Base-by-base conservation (phyloP, 2,797 vertebrate genomes). In the Acanthurus tractus region DNA sequence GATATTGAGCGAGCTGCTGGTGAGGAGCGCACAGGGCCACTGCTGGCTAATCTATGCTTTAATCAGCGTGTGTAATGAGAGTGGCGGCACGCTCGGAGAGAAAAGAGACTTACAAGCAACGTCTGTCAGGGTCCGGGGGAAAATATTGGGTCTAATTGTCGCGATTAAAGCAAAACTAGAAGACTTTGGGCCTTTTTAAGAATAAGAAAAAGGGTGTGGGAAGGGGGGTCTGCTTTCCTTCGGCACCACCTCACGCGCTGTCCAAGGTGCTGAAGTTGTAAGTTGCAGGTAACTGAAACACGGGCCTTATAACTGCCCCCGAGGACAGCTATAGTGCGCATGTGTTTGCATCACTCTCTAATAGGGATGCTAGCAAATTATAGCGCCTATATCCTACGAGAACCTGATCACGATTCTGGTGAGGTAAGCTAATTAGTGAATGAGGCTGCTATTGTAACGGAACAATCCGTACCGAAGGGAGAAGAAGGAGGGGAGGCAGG, bases 41-140 rank as follows among this genome's bases (percentile, higher is more conserved):
- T 97, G 97, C 97, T 98, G 98, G 96, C 96, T 99, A 98, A 99
- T 99, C 98, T 99, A 96, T 95, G 97, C 97, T 99, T 98, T 99
- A 99, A 99, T 99, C 97, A 99, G 97, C 96, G 95, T 96, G 97
- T 97, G 97, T 99, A 99, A 99, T 97, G 96, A 99, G 97, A 99
- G 97, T 96, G 96, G 97, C 97, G 97, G 97, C 97, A 81, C 90
- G 88, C 92, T 96, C 97, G 92, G 96, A 96, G 97, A 98, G 97
- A 97, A 98, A 96, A 97, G 96, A 98, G 97, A 98, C 97, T 97
- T 98, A 98, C 97, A 99, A 97, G 97, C 95, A 97, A 97, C 97
- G 97, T 98, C 97, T 98, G 97, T 99, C 97, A 97, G 96, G 96
- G 95, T 97, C 96, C 95, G 96, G 95, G 96, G 96, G 95, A 97